These are phyloP conservation scores for Isotomurus palustris DNA, from an alignment of 2,888 invertebrate species.

Conservation along the genomic window DNA sequence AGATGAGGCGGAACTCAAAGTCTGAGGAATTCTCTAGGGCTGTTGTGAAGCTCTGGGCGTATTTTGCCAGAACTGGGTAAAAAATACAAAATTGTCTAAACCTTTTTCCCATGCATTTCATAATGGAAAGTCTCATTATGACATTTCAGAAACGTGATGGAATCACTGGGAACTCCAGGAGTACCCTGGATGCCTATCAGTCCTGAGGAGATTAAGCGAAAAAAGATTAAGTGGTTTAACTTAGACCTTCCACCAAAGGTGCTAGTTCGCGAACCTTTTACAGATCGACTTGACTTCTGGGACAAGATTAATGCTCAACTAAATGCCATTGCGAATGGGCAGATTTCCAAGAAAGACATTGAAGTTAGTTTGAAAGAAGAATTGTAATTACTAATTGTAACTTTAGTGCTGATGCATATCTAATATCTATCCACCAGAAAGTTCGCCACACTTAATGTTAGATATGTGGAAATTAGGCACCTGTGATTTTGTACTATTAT, in stretches of 20 bases:
- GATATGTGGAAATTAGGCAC: too few relatives aligned
- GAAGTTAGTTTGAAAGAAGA: too few relatives aligned
- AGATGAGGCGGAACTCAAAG: conserved; percentile 48
- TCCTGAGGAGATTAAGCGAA: conserved; percentile 28
- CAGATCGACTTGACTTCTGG: conserved; percentile 37
- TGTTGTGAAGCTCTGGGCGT: conserved; percentile 52
- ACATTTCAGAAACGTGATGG: conserved; percentile 30
- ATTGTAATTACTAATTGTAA: too few relatives aligned
- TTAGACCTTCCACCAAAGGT: conserved; percentile 25
- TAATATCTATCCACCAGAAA: too few relatives aligned
- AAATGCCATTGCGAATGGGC: too few relatives aligned
- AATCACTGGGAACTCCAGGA: conserved; percentile 21
- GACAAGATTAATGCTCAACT: conserved; percentile 31
- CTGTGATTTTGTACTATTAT: too few relatives aligned
- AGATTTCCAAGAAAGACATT: too few relatives aligned
- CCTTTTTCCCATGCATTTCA: background rate
- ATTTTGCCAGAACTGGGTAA: conserved; percentile 55
- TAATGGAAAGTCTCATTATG: background rate
- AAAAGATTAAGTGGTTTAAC: conserved; percentile 31
- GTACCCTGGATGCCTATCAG: conserved; percentile 33
- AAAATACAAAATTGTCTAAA: background rate
- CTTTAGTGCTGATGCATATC: too few relatives aligned
- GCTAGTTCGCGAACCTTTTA: conserved; percentile 22
- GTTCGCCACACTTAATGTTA: too few relatives aligned
- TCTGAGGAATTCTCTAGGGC: conserved; percentile 50